A percentile compares a stretch with the other conserved stretches of the same genome.
Evolutionary conservation across 2,888 invertebrate genomes (phyloP).

Genomic region (Megamerina dolium): DNA sequence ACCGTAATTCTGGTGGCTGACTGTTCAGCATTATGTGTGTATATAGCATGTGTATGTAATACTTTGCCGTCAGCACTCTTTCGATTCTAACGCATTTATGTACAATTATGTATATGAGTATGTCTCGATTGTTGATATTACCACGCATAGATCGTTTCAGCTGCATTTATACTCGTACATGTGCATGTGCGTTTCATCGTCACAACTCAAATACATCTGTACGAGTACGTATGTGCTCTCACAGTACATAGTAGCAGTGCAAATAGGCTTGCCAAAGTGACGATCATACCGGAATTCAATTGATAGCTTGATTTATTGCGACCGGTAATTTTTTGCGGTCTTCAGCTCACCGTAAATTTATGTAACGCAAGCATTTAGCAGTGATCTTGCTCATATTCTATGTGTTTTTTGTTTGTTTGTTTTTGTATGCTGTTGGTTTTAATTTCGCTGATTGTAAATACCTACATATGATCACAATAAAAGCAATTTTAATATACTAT

Average conservation of each 20-base stretch:
- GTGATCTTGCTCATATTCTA: conserved; percentile 40
- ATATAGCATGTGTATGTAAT: no score
- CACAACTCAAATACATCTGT: not conserved
- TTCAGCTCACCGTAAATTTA: conserved; percentile 5
- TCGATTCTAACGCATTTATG: no score
- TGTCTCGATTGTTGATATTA: no score
- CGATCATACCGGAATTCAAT: conserved; percentile 44
- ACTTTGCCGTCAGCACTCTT: no score
- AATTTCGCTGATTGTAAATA: no score
- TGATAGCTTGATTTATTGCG: conserved; percentile 49
- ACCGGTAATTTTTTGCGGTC: conserved; percentile 31
- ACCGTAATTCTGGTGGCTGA: conserved; percentile 3
- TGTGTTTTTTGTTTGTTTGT: conserved; percentile 37
- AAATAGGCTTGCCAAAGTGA: conserved; percentile 28
- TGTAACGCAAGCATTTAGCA: conserved; percentile 16
- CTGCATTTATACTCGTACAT: not conserved
- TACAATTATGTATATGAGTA: no score
- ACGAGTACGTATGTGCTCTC: no score
- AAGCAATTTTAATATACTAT: no score
- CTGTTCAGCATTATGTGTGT: no score
- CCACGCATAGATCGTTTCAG: not conserved
- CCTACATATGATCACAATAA: no score
- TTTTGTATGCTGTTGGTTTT: conserved; percentile 39
- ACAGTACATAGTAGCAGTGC: no score
- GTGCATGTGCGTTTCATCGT: not conserved